Evolutionary conservation across 1,140 invertebrate species (phyloP).

Genomic region (Plectus sambesii): DNA sequence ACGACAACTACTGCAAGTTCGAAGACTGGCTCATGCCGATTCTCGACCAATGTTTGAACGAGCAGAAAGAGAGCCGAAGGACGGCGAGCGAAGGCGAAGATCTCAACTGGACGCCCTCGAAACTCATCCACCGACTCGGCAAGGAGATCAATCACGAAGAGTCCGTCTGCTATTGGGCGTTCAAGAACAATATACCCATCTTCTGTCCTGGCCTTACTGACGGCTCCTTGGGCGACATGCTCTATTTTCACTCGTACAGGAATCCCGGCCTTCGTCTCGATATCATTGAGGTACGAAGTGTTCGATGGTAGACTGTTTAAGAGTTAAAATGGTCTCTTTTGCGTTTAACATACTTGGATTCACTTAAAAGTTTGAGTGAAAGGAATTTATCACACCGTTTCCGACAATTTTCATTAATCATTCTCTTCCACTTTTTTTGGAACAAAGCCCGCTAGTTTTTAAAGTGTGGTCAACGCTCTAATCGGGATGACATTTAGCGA

Average conservation of each 20-base stretch:
- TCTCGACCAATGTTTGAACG: constrained; percentile 74
- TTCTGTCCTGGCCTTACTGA: constrained; percentile 96
- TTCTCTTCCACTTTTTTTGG: no score
- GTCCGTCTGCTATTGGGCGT: constrained; percentile 96
- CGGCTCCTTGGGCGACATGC: constrained; percentile 96
- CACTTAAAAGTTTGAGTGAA: no score
- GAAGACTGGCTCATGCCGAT: constrained; percentile 95
- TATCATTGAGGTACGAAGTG: constrained; percentile 79
- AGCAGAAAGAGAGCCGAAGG: constrained; percentile 57
- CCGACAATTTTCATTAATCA: no score
- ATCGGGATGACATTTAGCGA: no score
- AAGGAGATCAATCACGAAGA: constrained; percentile 76
- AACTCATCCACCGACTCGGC: constrained; percentile 66
- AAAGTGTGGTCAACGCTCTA: no score
- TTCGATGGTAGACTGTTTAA: no score
- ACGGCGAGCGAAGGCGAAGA: not conserved
- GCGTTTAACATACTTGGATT: no score
- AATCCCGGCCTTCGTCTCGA: constrained; percentile 86
- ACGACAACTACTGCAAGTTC: constrained; percentile 95
- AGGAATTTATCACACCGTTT: no score
- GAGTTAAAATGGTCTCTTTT: no score
- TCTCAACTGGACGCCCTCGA: constrained; percentile 70
- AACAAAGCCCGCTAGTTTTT: no score
- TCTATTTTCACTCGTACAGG: constrained; percentile 92
- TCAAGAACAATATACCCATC: constrained; percentile 91